Percentiles rank a stretch among this genome's conserved stretches.
phyloP scores from a whole-genome alignment of 2,797 vertebrate genomes.

The Geotrypetes seraphini region DNA sequence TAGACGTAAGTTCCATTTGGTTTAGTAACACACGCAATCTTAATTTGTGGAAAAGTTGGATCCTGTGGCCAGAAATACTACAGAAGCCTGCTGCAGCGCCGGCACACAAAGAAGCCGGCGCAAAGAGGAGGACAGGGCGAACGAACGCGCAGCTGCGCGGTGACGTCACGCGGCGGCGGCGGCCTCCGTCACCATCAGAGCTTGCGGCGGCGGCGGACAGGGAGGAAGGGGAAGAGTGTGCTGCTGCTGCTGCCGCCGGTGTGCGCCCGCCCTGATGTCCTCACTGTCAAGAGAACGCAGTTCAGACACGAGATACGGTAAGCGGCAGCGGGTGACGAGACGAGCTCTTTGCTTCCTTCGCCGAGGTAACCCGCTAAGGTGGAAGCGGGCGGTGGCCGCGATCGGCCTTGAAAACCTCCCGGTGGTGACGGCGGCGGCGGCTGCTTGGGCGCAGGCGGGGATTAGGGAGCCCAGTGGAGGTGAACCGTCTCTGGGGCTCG shows the following conservation, averaged over 20 bases:
- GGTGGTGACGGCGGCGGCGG: not conserved
- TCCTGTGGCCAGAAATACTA: too few species aligned
- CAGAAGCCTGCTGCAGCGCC: not conserved
- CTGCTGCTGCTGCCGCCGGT: not conserved
- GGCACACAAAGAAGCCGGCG: constrained; percentile 5
- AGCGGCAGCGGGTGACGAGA: constrained; percentile 18
- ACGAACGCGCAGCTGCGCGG: too few species aligned
- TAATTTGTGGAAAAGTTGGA: too few species aligned
- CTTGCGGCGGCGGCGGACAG: not conserved
- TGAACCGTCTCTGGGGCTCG: too few species aligned
- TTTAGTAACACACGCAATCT: too few species aligned
- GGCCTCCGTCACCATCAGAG: too few species aligned
- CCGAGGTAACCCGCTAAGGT: too few species aligned
- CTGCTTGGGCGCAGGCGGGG: not conserved
- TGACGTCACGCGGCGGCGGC: too few species aligned
- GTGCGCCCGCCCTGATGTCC: not conserved
- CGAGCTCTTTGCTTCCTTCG: too few species aligned
- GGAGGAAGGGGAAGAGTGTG: not conserved
- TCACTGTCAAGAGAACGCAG: constrained; percentile 15
- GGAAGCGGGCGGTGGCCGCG: too few species aligned
- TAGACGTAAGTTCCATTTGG: too few species aligned
- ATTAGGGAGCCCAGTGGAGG: not conserved
- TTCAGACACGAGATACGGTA: constrained; percentile 7
- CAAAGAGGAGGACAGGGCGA: not conserved
- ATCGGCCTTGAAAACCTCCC: not conserved